phyloP scores from a whole-genome alignment of 2,797 vertebrate genomes.

The Corythornis leucogaster region DNA sequence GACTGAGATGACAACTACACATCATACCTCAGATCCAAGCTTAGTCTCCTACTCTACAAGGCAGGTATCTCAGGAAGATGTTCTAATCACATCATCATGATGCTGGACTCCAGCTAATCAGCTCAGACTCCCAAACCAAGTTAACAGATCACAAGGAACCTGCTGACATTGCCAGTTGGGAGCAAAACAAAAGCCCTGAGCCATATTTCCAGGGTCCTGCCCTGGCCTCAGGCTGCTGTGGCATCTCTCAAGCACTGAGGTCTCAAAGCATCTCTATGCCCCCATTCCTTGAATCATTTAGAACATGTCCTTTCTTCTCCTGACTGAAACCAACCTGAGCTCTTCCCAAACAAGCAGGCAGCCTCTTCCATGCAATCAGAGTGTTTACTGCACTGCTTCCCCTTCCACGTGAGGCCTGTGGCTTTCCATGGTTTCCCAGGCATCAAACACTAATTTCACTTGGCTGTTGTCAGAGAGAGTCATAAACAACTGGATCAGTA shows the following conservation, averaged over 20 bases:
- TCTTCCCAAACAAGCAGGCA: background rate
- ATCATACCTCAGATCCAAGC: background rate
- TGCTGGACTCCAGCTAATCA: background rate
- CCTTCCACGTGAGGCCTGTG: conserved; percentile 11
- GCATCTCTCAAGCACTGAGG: background rate
- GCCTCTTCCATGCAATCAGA: conserved; percentile 43
- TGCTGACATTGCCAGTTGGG: background rate
- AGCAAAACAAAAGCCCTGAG: background rate
- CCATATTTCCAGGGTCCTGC: fast-evolving
- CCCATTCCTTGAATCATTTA: background rate
- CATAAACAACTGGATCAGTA: conserved; percentile 49
- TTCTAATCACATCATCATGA: background rate
- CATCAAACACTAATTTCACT: conserved; percentile 42
- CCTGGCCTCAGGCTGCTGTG: background rate
- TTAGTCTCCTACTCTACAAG: background rate
- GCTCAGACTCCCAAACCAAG: background rate
- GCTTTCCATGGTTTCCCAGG: conserved; percentile 9
- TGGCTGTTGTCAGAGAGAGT: conserved; percentile 21
- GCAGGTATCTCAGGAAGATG: background rate
- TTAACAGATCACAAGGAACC: background rate
- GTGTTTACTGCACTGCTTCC: conserved; percentile 50
- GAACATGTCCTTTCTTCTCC: background rate
- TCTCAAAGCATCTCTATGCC: background rate
- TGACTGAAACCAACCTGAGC: background rate
- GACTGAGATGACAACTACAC: background rate